Conservation (phyloP, 2,113 vertebrate genomes). For the Proterorhinus semilunaris region DNA sequence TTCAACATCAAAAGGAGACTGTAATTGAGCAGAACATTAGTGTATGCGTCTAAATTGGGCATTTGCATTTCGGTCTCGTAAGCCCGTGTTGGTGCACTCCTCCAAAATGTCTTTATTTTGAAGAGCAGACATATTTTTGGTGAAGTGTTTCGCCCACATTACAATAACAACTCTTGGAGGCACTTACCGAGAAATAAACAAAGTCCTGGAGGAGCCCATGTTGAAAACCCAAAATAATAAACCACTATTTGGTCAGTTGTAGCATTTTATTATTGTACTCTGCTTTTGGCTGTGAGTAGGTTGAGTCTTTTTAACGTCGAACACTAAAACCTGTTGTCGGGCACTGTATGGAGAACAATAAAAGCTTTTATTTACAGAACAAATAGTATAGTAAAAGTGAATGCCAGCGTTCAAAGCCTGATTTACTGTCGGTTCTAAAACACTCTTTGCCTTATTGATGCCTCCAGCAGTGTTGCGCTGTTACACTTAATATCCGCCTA, state of each 20-base stretch:
- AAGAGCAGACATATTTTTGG: neutral
- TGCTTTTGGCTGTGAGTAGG: no score
- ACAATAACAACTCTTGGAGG: neutral
- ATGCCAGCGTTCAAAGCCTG: no score
- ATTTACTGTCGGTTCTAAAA: no score
- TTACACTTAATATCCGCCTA: no score
- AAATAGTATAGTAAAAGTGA: no score
- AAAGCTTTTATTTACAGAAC: no score
- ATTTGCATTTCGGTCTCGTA: neutral
- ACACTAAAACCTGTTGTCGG: no score
- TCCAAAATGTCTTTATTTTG: neutral
- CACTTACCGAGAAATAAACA: slow-evolving; percentile 2
- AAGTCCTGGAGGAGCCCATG: neutral
- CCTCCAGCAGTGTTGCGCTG: no score
- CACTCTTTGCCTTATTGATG: no score
- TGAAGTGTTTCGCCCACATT: neutral
- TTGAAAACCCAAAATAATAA: neutral
- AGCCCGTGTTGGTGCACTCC: neutral
- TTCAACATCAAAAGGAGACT: neutral
- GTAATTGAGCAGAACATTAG: neutral
- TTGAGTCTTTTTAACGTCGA: no score
- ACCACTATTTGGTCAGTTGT: neutral
- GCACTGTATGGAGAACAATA: no score
- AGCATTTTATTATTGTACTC: neutral
- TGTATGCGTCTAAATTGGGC: neutral